Percentiles rank a stretch among this genome's conserved stretches.
phyloP scores from a whole-genome alignment of 2,113 vertebrate species.

The Calonectris borealis region DNA sequence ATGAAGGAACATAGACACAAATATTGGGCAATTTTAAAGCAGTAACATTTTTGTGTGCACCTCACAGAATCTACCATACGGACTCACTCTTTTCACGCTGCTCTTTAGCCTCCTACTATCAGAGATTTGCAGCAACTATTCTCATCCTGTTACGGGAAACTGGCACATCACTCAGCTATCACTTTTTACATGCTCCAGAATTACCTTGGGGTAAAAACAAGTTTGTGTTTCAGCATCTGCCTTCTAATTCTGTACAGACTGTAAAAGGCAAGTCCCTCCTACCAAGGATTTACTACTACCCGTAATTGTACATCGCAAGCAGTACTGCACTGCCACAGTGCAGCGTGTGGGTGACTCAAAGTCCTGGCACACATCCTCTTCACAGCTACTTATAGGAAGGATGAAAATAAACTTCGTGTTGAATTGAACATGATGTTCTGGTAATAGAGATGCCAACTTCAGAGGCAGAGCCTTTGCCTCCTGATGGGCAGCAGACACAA shows the following conservation, averaged over 20 bases:
- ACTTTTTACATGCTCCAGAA: neutral
- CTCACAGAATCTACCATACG: neutral
- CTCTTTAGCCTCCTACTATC: neutral
- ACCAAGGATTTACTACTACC: conserved; percentile 44
- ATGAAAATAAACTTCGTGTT: conserved; percentile 59
- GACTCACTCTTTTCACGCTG: neutral
- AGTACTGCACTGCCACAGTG: neutral
- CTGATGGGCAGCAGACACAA: neutral
- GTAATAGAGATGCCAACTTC: conserved; percentile 45
- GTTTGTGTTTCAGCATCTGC: neutral
- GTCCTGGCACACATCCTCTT: conserved; percentile 30
- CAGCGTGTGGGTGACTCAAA: conserved; percentile 30
- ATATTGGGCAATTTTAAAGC: neutral
- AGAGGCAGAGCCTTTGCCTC: neutral
- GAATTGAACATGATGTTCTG: conserved; percentile 53
- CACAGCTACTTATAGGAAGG: conserved; percentile 45
- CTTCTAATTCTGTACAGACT: conserved; percentile 28
- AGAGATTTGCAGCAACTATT: neutral
- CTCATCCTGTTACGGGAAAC: neutral
- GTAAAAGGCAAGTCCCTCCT: conserved; percentile 20
- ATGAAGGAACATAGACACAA: neutral
- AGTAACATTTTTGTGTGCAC: neutral
- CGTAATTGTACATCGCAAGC: conserved; percentile 43
- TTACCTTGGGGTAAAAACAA: neutral
- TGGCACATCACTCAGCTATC: neutral